Base-by-base conservation (phyloP, 1,140 invertebrate genomes). In the Atta cephalotes region DNA sequence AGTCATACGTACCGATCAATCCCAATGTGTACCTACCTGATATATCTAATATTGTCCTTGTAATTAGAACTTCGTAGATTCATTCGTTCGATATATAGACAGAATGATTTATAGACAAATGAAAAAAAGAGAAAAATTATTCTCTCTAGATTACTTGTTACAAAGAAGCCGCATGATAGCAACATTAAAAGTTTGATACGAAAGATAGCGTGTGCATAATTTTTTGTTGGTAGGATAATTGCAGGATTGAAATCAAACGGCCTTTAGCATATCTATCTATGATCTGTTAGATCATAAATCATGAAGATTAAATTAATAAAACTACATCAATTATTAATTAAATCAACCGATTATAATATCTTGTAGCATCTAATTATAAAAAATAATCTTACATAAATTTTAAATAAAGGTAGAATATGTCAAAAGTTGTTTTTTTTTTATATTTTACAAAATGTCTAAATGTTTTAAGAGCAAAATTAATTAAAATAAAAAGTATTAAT, bases 191-290 rank as follows among this genome's bases (percentile, higher is more conserved):
- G 70, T 84, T 84, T 14, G 39, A 4, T 62, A 62, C 7, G 6
- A 62, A 1, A 18, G 39, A 7, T 72, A 58, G 31, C 51, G 39
- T 82, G 79, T 5, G 12, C n/a, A 18, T 2, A 31, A 63, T 35
- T 62, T 84, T 84, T 84, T 84, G 39, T 5, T 14, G 9, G 2
- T 39, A 16, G 9, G 3, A 66, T 82, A 74, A 74, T 74, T 62
- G 31, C 18, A 82, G 53, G 1, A 74, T 51, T 21, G 39, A 82
- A 4, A 18, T 5, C 3, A 10, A 9, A 28, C 14, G 1, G 7
- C 7, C 1, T 68, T 45, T 68, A 68, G n/a, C 7, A 9, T 39
- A 58, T 16, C 14, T 51, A 16, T 51, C 49, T 16, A 14, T 45
- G 39, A 10, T 45, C 31, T 10, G 31, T 72, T 9, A 70, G n/a